Evolutionary conservation across 2,113 vertebrate genomes (phyloP), one percentile per base, ranked within the genome.

Genomic region (Crotalus horridus): DNA sequence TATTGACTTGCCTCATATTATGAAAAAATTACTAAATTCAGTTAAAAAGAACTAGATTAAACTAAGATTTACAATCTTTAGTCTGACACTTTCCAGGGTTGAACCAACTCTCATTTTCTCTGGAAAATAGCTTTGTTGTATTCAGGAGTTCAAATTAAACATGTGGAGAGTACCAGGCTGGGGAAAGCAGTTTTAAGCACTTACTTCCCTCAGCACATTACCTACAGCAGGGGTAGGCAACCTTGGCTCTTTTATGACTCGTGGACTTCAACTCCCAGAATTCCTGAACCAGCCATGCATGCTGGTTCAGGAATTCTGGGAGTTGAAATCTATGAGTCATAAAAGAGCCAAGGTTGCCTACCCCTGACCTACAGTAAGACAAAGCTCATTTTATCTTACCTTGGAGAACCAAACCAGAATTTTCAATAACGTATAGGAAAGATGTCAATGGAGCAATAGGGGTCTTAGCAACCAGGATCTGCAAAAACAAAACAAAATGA

Each of bases 391-490:
- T 13, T 43, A 87, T 23, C 98, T 98, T 97, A 98, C 98, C 98
- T 96, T 98, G 97, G 91, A 99, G 97, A 94, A 97, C 94, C 93
- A 99, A 96, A 74, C 98, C 98, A 59, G 98, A 97, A 89, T 97
- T 97, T 94, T 97, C 95, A 94, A 98, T 97, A 89, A 96, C 97
- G 95, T 43, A 99, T 96, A 95, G 95, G 91, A 98, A 98, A 64
- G 97, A 48, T 0, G 97, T 96, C 90, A 98, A 98, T 2, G 98
- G 97, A 93, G 98, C 98, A 95, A 98, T 95, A 24, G 98, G 98
- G 4, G 98, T 98, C 93, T 99, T 99, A 93, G 98, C 98, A 90
- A 98, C 96, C 91, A 98, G 96, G 87, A 98, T 96, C 98, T 98
- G 97, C 89, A 98, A 92, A 95, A 90, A 54, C 61, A 92, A 3